phyloP scores from a whole-genome alignment of 2,797 vertebrate genomes.

The Catamblyrhynchus diadema region DNA sequence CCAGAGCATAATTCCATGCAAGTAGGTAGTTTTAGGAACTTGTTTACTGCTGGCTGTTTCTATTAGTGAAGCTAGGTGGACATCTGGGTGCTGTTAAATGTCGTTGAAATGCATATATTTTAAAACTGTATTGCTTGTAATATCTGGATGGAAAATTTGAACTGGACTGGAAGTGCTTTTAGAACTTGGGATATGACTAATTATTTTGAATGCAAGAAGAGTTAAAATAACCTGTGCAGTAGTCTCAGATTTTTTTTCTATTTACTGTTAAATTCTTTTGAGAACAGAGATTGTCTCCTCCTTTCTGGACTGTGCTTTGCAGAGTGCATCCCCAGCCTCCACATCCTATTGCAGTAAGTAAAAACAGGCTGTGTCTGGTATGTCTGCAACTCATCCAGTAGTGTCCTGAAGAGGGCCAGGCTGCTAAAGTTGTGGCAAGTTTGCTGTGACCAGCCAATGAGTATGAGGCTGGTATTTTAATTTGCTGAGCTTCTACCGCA shows the following conservation, averaged over 20 bases:
- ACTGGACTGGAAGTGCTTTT: not conserved
- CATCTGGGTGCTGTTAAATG: not conserved
- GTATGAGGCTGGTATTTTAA: not conserved
- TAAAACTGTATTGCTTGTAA: not conserved
- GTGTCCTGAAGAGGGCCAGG: not conserved
- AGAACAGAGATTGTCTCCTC: not conserved
- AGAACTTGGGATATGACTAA: not conserved
- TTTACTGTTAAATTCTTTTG: not conserved
- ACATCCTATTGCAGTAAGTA: fast-evolving
- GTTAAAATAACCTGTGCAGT: not conserved
- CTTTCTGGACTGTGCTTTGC: not conserved
- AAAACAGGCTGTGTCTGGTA: not conserved
- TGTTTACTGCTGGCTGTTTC: not conserved
- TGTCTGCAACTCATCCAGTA: not conserved
- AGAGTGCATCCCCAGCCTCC: not conserved
- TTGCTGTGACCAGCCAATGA: not conserved
- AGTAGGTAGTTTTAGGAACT: not conserved
- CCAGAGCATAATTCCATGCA: not conserved
- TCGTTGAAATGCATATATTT: not conserved
- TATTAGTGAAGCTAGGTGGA: not conserved
- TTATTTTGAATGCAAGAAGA: not conserved
- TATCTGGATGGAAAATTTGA: not conserved
- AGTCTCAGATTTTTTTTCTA: not conserved
- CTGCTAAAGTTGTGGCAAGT: not conserved
- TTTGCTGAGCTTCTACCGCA: not conserved